Percentiles rank a stretch among this genome's conserved stretches.
phyloP scores from a whole-genome alignment of 2,113 vertebrate genomes.

The Progne subis region DNA sequence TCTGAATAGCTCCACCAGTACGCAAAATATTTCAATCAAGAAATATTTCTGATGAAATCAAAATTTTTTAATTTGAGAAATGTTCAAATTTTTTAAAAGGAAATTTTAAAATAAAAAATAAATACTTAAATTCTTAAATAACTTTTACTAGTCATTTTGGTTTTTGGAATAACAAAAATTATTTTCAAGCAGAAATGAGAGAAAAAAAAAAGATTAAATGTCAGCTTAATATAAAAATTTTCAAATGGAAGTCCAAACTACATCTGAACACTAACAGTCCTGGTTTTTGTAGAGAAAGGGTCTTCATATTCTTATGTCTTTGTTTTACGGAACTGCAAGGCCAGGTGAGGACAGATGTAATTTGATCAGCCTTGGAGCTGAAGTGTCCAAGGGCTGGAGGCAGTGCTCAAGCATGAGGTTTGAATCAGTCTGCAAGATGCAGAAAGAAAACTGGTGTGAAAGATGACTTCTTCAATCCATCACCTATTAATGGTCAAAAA shows the following conservation, averaged over 20 bases:
- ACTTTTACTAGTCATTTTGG: neutral
- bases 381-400: neutral
- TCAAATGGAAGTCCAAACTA: neutral
- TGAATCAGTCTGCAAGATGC: neutral
- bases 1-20: neutral
- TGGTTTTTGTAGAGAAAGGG: neutral
- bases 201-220: neutral
- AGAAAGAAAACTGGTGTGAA: neutral
- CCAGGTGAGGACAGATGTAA: neutral
- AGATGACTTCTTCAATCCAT: neutral
- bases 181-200: neutral
- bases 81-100: accelerated
- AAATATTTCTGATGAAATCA: neutral
- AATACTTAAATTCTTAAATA: neutral
- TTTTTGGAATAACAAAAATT: neutral
- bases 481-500: neutral
- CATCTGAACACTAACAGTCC: neutral
- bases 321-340: neutral
- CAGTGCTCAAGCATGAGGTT: neutral
- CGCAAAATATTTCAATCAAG: neutral
- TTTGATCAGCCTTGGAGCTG: neutral
- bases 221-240: neutral
- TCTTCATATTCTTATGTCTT: neutral
- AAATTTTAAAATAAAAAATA: neutral
- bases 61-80: neutral